Evolutionary conservation across 2,113 vertebrate genomes (phyloP), one percentile per base, ranked within the genome.

Genomic region (Diphyllodes magnificus): DNA sequence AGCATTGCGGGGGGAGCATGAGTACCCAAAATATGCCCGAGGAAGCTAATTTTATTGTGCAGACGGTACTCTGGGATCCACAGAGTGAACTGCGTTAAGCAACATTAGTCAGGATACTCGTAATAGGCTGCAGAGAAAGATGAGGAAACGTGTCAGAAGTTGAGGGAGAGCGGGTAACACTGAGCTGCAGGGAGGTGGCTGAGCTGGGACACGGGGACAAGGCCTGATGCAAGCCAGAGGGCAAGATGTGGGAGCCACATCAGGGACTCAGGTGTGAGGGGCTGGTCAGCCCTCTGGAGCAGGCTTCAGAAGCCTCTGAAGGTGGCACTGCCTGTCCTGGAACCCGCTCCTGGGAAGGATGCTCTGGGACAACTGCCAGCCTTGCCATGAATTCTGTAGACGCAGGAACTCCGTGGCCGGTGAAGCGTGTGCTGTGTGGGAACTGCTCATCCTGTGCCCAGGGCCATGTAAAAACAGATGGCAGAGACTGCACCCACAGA

Each of bases 391-490:
- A 96, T 97, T 96, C 96, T 95, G 96, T 97, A 95, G 96, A 94
- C 80, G 69, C 95, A 95, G 97, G 97, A 97, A 94, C 97, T 96
- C 97, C 7, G 30, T 86, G 96, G 97, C 94, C 75, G 7, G 88
- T 80, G 97, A 94, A 97, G 98, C 11, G 23, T 77, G 64, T 64
- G 24, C 69, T 95, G 42, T 73, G 80, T 59, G 96, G 95, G 97
- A 98, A 44, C 96, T 86, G 96, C 98, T 97, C 94, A 73, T 91
- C 96, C 94, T 89, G 76, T 96, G 96, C 97, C 76, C 91, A 95
- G 98, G 93, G 97, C 92, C 91, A 45, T 70, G 95, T 80, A 63
- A 92, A 97, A 97, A 95, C 98, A 98, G 98, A 97, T 92, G 97
- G 98, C 97, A 93, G 85, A 90, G 97, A 88, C 27, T 65, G 90